Percentiles rank a stretch among this genome's conserved stretches.
Evolutionary conservation across 1,140 invertebrate genomes (phyloP).

Genomic region (Spodoptera litura): DNA sequence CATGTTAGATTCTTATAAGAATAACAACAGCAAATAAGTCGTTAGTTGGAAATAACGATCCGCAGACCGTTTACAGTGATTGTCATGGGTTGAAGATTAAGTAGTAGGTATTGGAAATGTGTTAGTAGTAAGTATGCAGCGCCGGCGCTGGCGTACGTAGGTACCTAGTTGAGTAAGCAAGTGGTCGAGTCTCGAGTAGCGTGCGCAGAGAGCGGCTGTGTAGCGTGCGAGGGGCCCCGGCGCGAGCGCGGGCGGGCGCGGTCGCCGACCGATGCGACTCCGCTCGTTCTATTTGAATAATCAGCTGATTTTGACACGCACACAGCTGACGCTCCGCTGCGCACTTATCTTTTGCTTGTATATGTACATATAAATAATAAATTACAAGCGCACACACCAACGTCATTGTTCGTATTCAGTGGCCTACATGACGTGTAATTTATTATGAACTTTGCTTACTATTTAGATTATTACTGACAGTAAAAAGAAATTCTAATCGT

Average conservation of each 20-base stretch:
- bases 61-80: background rate
- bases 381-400: constrained; percentile 55
- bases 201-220: constrained; percentile 45
- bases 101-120: constrained; percentile 1
- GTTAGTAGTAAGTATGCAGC: constrained; percentile 25
- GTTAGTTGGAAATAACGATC: background rate
- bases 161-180: constrained; percentile 1
- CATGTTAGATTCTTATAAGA: constrained; percentile 73
- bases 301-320: constrained; percentile 87
- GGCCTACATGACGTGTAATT: constrained; percentile 56
- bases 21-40: constrained; percentile 39
- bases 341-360: constrained; percentile 75
- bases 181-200: background rate
- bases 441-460: constrained; percentile 43
- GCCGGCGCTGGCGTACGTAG: background rate
- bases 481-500: constrained; percentile 2
- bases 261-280: constrained; percentile 77
- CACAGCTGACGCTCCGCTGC: constrained; percentile 81
- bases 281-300: constrained; percentile 85
- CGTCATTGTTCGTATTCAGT: constrained; percentile 53
- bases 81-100: constrained; percentile 13
- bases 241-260: constrained; percentile 65
- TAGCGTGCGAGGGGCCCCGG: constrained; percentile 65
- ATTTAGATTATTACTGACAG: constrained; percentile 3
- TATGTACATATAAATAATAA: constrained; percentile 56